Base-by-base conservation (phyloP, 2,113 vertebrate genomes). In the Typhlomys cinereus region DNA sequence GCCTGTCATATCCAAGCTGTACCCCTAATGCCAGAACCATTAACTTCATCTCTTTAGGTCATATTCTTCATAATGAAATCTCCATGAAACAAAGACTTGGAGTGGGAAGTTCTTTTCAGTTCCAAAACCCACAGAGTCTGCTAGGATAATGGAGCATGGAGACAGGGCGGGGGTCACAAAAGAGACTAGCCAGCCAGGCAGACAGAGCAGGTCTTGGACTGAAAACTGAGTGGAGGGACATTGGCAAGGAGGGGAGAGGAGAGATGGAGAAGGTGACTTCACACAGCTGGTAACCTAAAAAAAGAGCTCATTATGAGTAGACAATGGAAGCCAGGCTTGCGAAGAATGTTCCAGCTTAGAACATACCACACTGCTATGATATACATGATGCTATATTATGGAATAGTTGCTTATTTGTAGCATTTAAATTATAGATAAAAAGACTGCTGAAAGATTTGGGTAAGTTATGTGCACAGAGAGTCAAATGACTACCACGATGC, bases 31-130 rank as follows among this genome's bases (percentile, higher is more conserved):
- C 17, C 50, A 70, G 66, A 41, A 52, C 34, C 83, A 84, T 64
- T 79, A n/a, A 52, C 70, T 86, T 61, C 74, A 71, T 85, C 82
- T 88, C 78, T 92, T 78, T 27, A 88, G 73, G 88, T 71, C 52
- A 80, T 90, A 92, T 88, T 84, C 66, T 12, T 59, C 21, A n/a
- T 79, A 76, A 83, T 54, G 44, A 71, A 29, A 17, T 21, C 34
- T 5, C 7, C 59, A 61, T 31, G 14, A 71, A 79, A 59, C 52
- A 75, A 85, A 93, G 61, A 41, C 1, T 86, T 94, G 92, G 78
- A 67, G 14, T 46, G 85, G 61, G 74, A 91, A 57, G 34, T 39
- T 52, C 29, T 80, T 92, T 78, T 69, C 78, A 83, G 82, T 57
- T 89, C 88, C 67, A 0, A 31, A 89, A 79, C 4, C 73, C 48